Evolutionary conservation across 2,113 vertebrate genomes (phyloP), one percentile per base, ranked within the genome.

Genomic region (Cnemophilus loriae): DNA sequence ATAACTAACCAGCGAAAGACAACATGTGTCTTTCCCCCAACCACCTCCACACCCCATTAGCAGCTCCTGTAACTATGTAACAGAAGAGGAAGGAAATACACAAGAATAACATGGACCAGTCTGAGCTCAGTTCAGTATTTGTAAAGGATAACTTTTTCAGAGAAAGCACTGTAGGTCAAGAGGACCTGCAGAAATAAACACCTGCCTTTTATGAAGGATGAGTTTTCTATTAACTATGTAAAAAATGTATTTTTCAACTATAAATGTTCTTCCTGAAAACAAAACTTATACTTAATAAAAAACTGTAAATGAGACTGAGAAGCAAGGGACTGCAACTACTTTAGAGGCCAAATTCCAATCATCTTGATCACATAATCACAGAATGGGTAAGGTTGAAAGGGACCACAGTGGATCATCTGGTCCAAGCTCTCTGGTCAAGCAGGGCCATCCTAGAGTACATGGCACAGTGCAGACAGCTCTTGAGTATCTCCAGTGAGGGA

Each of bases 181-280:
- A 63, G 14, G 37, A 90, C 17, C 12, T 49, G 53, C 35, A 84
- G 35, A 84, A 90, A 81, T 24, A 77, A 2, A 55, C 21, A 37
- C 4, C 9, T 6, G 30, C 42, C 18, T 50, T 85, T 82, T 52
- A 41, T 0, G 0, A 56, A 65, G 13, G 11, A 55, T 4, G 1
- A n/a, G 15, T 39, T 84, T 92, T 68, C 39, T 68, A 64, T 30
- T 68, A 68, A 68, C 7, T 68, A 14, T 13, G 7, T 8, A 50
- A 64, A 73, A 86, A 74, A 67, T 37, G 7, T 4, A 26, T 44
- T 63, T 87, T 76, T n/a, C 53, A 87, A 41, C 16, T 41, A 35
- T 68, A 53, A 60, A 69, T 37, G 11, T 32, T 81, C 64, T 63
- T 92, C 15, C 50, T 60, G 33, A 50, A 50, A 84, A 74, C 1